Conservation (phyloP, 2,113 vertebrate species). For the Cyrtonyx montezumae region DNA sequence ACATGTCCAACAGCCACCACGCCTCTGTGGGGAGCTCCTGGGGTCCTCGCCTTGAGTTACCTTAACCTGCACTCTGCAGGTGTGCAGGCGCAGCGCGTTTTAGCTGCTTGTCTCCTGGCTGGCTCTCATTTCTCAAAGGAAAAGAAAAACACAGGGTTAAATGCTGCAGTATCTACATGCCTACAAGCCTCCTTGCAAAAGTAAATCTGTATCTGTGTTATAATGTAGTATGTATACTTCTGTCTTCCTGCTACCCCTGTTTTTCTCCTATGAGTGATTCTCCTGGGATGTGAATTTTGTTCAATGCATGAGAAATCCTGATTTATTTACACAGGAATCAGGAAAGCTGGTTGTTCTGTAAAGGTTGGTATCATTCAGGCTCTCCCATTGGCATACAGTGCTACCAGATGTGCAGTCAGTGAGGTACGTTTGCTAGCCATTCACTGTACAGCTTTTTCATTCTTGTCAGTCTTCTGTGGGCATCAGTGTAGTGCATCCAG, state of each 20-base stretch:
- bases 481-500: neutral
- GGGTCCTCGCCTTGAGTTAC: neutral
- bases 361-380: neutral
- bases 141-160: neutral
- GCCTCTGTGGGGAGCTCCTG: neutral
- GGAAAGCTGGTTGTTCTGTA: neutral
- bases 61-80: constrained; percentile 20
- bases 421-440: neutral
- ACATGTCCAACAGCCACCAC: neutral
- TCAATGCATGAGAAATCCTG: neutral
- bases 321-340: neutral
- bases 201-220: neutral
- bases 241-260: neutral
- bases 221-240: neutral
- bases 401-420: neutral
- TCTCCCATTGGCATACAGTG: neutral
- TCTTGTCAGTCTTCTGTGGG: neutral
- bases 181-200: neutral
- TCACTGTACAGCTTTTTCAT: neutral
- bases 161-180: neutral
- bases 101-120: neutral
- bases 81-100: neutral
- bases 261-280: neutral
- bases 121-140: neutral
- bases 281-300: neutral